These are phyloP conservation scores for Montipora sp. DNA, from an alignment of 64 coral and sea anemone species.

Conservation along the genomic window DNA sequence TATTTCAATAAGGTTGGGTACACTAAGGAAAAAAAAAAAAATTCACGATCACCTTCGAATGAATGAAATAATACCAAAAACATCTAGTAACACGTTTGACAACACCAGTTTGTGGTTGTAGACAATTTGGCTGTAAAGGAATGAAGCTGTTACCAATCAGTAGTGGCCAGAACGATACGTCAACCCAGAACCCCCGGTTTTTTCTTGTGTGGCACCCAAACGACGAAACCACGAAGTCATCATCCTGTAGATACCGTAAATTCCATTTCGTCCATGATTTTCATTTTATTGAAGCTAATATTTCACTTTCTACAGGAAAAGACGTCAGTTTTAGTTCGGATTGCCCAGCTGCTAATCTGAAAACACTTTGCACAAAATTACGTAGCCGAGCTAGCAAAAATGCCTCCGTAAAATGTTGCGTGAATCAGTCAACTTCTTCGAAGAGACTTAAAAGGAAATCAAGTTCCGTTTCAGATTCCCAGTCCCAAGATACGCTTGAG, in stretches of 20 bases:
- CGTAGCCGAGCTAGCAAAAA: slow-evolving; percentile 54
- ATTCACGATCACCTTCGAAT: too few species aligned
- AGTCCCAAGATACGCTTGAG: neutral
- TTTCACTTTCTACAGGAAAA: slow-evolving; percentile 69
- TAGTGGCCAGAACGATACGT: neutral
- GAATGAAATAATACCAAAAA: too few species aligned
- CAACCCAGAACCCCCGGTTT: too few species aligned
- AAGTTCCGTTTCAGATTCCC: neutral
- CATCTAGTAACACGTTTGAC: too few species aligned
- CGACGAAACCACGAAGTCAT: too few species aligned
- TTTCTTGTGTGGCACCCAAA: too few species aligned
- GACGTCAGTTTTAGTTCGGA: slow-evolving; percentile 78
- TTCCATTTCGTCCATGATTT: neutral
- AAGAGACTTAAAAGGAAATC: slow-evolving; percentile 15
- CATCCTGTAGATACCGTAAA: too few species aligned
- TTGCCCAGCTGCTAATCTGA: slow-evolving; percentile 74
- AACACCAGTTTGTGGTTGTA: too few species aligned
- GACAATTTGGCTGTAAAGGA: neutral
- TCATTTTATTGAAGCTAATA: neutral
- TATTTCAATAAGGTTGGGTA: too few species aligned
- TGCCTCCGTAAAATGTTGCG: slow-evolving; percentile 43
- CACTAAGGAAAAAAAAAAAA: too few species aligned
- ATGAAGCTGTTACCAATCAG: neutral
- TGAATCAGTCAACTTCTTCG: neutral
- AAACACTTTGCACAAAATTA: slow-evolving; percentile 81